Percentiles rank a stretch among this genome's conserved stretches.
Evolutionary conservation across 2,797 vertebrate genomes (phyloP).

Genomic region (Garrulus glandarius): DNA sequence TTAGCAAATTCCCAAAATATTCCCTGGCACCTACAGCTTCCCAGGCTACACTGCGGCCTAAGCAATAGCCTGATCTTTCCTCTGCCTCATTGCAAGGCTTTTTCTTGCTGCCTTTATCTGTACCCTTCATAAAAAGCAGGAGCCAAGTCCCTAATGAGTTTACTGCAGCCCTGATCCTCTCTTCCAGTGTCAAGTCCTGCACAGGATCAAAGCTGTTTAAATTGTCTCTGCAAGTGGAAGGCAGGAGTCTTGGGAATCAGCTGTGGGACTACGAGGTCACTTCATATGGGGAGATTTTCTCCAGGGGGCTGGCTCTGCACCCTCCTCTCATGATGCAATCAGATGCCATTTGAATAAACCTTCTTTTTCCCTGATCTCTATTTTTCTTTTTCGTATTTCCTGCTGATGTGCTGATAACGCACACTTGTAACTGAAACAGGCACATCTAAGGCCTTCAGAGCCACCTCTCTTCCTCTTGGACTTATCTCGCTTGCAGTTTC

Average conservation of each 20-base stretch:
- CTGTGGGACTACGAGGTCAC: neutral
- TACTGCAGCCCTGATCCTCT: neutral
- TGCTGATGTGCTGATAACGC: accelerated
- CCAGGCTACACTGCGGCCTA: accelerated
- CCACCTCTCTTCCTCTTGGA: neutral
- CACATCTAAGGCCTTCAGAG: neutral
- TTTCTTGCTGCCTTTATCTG: neutral
- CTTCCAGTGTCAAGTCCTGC: neutral
- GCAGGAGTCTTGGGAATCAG: neutral
- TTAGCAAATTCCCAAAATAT: neutral
- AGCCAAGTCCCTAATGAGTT: neutral
- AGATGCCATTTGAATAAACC: neutral
- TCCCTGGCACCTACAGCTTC: neutral
- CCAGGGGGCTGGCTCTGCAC: neutral
- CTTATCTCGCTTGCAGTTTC: neutral
- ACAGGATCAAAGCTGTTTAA: neutral
- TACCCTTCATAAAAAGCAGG: neutral
- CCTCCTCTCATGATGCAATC: neutral
- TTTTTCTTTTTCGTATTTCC: neutral
- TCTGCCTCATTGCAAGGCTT: neutral
- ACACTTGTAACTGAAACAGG: neutral
- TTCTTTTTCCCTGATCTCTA: neutral
- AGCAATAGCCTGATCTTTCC: neutral
- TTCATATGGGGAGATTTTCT: neutral
- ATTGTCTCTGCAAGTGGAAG: neutral